Evolutionary conservation across 64 coral and sea anemone genomes (phyloP).

Genomic region (Montipora capricornis): DNA sequence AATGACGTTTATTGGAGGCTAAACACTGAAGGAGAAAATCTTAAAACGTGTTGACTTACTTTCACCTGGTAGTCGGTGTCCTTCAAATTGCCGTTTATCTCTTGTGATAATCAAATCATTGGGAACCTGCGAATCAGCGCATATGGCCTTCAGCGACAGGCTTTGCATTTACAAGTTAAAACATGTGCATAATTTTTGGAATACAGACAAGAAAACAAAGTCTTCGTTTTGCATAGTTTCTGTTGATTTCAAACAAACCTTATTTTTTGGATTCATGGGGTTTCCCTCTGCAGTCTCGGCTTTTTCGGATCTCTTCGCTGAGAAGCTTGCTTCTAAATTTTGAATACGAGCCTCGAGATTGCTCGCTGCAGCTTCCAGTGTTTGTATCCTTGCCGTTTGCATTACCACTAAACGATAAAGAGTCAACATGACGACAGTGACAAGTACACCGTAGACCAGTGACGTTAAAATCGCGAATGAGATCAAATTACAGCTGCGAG

Average conservation of each 20-base stretch:
- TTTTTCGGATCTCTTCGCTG: neutral
- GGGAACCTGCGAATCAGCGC: neutral
- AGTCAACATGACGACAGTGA: conserved; percentile 44
- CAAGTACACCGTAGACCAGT: neutral
- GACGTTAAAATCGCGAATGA: neutral
- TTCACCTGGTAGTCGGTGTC: neutral
- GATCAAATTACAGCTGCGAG: conserved; percentile 4
- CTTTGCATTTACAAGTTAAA: neutral
- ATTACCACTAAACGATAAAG: neutral
- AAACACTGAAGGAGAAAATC: neutral
- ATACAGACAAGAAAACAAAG: neutral
- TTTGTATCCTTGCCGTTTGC: conserved; percentile 2
- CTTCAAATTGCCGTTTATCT: conserved; percentile 12
- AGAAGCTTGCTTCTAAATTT: conserved; percentile 1
- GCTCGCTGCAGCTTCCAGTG: neutral
- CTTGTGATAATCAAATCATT: neutral
- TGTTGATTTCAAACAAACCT: conserved; percentile 1
- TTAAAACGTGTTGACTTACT: neutral
- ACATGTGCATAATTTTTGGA: conserved; percentile 23
- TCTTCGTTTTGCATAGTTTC: neutral
- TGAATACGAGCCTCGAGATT: neutral
- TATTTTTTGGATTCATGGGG: neutral
- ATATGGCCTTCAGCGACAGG: neutral
- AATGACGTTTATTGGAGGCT: no score
- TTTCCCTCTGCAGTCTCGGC: neutral